Base-by-base conservation (phyloP, 2,888 invertebrate species). In the Acrobasis suavella region DNA sequence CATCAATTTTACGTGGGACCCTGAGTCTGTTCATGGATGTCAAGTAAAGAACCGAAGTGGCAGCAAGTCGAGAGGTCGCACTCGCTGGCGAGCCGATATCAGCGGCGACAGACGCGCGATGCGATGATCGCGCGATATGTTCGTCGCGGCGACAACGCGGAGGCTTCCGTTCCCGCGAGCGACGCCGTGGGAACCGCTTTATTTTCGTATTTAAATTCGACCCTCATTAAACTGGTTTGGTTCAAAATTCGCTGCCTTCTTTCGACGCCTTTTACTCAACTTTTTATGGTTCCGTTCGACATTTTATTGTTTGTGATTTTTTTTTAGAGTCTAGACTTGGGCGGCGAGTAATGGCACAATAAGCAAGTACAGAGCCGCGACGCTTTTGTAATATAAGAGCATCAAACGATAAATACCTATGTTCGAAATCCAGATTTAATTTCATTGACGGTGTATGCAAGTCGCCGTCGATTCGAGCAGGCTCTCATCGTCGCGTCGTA, bases 211-310 rank as follows among this genome's bases (percentile, higher is more conserved):
- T 91, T 89, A 90, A 91, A 92, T 92, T 86, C 90, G 92, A 91
- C 91, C 92, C 92, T 89, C 92, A 92, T 91, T 91, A 92, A 92
- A 92, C 92, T 82, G 91, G 92, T 92, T 92, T 87, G 81, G 83
- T 83, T 91, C 87, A 91, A 92, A 90, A 92, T 91, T 91, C 85
- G 91, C 91, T 91, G 92, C 91, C 91, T 91, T 85, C 90, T 91
- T 91, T 91, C 91, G 91, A 87, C 91, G 91, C 91, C 91, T 92
- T 91, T 91, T 91, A 90, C 92, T 91, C 89, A 86, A 88, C 88
- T 90, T 91, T 91, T 91, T 91, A 89, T 91, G 84, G 89, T 88
- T 91, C 91, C 89, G 90, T 90, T 91, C 90, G 87, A 91, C 88
- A 89, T 91, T 89, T 82, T 86, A 87, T 87, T 87, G 89, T 86